These are phyloP conservation scores for Numida meleagris DNA, from an alignment of 2,113 vertebrate species.

Conservation along the genomic window DNA sequence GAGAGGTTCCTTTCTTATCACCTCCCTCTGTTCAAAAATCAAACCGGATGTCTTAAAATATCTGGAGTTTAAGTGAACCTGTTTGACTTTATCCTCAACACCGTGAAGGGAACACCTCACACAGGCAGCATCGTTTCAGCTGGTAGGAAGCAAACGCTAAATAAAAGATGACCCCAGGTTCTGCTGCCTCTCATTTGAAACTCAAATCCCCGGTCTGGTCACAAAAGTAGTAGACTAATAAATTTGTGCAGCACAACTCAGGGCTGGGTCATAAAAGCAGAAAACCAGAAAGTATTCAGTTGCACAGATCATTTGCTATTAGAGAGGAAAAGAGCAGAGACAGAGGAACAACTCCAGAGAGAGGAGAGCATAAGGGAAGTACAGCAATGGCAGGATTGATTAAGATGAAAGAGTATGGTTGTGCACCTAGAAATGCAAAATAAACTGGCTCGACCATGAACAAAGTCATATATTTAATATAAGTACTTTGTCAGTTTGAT, in stretches of 20 bases:
- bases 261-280: neutral
- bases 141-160: conserved; percentile 1
- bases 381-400: rapidly evolving
- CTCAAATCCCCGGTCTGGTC: neutral
- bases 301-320: neutral
- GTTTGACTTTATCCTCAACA: neutral
- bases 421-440: neutral
- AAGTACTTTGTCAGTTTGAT: neutral
- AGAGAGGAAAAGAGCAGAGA: neutral
- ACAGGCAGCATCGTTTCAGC: neutral
- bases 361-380: neutral
- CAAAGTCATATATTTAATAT: neutral
- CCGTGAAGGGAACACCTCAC: neutral
- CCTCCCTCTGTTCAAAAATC: conserved; percentile 1
- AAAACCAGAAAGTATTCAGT: neutral
- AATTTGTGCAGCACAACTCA: neutral
- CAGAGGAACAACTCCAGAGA: neutral
- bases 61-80: neutral
- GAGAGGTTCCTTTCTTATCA: neutral
- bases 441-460: neutral
- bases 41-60: conserved; percentile 45
- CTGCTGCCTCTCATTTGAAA: neutral
- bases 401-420: neutral
- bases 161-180: neutral
- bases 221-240: neutral